Evolutionary conservation across 2,888 invertebrate genomes (phyloP).

Genomic region (Perithous albicinctus): DNA sequence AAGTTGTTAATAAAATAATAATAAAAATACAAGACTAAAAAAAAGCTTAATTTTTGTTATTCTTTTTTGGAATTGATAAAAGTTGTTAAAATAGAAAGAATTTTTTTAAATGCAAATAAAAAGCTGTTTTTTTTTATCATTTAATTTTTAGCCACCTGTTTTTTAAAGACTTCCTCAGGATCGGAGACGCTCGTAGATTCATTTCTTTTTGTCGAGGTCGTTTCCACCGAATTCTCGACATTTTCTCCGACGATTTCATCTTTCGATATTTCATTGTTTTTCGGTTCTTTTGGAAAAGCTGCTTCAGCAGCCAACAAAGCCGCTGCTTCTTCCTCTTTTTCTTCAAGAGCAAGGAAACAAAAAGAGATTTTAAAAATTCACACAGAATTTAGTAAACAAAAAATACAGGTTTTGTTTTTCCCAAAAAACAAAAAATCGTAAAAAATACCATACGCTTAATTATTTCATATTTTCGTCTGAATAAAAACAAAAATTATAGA

Average conservation of each 20-base stretch:
- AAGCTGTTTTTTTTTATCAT: slow-evolving; percentile 30
- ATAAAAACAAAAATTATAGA: neutral
- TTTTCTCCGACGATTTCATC: slow-evolving; percentile 6
- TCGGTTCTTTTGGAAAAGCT: slow-evolving; percentile 48
- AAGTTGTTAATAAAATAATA: slow-evolving; percentile 77
- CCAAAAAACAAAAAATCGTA: no score
- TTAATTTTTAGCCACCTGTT: slow-evolving; percentile 11
- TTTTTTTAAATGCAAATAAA: no score
- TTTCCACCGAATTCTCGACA: slow-evolving; percentile 20
- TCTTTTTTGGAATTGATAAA: no score
- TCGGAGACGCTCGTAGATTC: slow-evolving; percentile 56
- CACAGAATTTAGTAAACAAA: no score
- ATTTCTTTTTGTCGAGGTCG: slow-evolving; percentile 46
- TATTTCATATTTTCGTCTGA: neutral
- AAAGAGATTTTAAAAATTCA: slow-evolving; percentile 1
- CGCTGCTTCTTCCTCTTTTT: slow-evolving; percentile 64
- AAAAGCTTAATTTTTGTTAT: slow-evolving; percentile 38
- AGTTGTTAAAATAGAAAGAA: no score
- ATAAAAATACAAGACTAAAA: slow-evolving; percentile 25
- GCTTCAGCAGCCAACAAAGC: slow-evolving; percentile 28
- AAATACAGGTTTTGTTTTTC: no score
- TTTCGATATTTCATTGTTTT: slow-evolving; percentile 32
- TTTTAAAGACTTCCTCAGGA: slow-evolving; percentile 43
- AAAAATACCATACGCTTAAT: slow-evolving; percentile 31
- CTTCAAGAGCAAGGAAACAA: slow-evolving; percentile 61